Evolutionary conservation across 2,797 vertebrate genomes (phyloP), one percentile per base, ranked within the genome.

Genomic region (Clarias pachynema): DNA sequence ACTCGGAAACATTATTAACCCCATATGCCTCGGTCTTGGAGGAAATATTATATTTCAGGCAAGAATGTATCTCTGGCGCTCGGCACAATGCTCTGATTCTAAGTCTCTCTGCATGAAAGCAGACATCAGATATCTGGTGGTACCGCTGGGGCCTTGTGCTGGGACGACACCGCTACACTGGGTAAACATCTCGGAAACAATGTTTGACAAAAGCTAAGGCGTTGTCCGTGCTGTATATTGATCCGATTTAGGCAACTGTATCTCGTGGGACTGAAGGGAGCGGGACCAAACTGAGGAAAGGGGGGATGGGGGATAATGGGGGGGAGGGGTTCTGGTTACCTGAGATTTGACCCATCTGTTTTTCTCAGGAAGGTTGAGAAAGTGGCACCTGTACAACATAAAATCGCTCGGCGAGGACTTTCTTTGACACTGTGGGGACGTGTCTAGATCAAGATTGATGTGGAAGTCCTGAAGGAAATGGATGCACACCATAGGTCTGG

Each of bases 171-270:
- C 85, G 65, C 65, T 8, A 88, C 87, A 84, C 66, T 37, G 22
- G 68, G 60, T 87, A 87, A 88, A 89, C 87, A 87, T 70, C 73
- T 69, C 85, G n/a, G 78, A 77, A 86, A 88, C 85, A 75, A 78
- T 79, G 70, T 84, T 81, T 73, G 69, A 88, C 83, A 89, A 63
- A 56, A 70, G 86, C 65, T 63, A 66, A 81, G 84, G 89, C 81
- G 86, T 85, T 86, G 85, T 85, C 87, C 37, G 20, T 1, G 29
- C 62, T 56, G 81, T 78, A 84, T 87, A 88, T 88, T 79, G 81
- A 89, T 84, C 83, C 22, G 78, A 57, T 82, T 86, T 65, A 77
- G 53, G 89, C 83, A 87, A 89, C 78, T 82, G 74, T 83, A 87
- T 88, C 87, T 89, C 84, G 73, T 81, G 84, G 69, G 86, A 84